Evolutionary conservation across 2,888 invertebrate species (phyloP).

Genomic region (Phoronis australis): DNA sequence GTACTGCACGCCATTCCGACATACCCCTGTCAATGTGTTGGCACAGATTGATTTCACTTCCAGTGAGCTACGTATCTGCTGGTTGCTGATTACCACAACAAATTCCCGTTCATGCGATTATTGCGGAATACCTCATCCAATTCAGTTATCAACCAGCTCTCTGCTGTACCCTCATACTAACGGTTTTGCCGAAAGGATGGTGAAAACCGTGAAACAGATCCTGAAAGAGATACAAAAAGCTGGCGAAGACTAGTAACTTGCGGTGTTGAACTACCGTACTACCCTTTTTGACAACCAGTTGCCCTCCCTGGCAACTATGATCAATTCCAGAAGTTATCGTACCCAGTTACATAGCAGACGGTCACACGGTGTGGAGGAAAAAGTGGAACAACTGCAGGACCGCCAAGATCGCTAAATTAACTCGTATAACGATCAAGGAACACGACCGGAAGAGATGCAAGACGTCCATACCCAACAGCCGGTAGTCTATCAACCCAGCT

Average conservation of each 20-base stretch:
- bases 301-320: neutral
- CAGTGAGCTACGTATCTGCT: too few relatives aligned
- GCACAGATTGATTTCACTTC: neutral
- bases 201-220: conserved; percentile 3
- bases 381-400: too few relatives aligned
- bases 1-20: neutral
- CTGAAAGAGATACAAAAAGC: conserved; percentile 1
- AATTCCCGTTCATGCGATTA: conserved; percentile 4
- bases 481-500: too few relatives aligned
- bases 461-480: too few relatives aligned
- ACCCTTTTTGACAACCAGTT: too few relatives aligned
- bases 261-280: neutral
- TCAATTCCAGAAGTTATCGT: neutral
- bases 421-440: too few relatives aligned
- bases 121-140: neutral
- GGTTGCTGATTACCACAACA: conserved; percentile 2
- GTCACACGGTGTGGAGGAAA: too few relatives aligned
- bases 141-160: conserved; percentile 1
- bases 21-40: neutral
- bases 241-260: neutral
- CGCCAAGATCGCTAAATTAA: too few relatives aligned
- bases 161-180: conserved; percentile 3
- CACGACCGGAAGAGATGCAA: too few relatives aligned
- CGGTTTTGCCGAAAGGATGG: conserved; percentile 7
- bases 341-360: neutral